phyloP scores from a whole-genome alignment of 2,797 vertebrate species.

The Sciurus carolinensis region DNA sequence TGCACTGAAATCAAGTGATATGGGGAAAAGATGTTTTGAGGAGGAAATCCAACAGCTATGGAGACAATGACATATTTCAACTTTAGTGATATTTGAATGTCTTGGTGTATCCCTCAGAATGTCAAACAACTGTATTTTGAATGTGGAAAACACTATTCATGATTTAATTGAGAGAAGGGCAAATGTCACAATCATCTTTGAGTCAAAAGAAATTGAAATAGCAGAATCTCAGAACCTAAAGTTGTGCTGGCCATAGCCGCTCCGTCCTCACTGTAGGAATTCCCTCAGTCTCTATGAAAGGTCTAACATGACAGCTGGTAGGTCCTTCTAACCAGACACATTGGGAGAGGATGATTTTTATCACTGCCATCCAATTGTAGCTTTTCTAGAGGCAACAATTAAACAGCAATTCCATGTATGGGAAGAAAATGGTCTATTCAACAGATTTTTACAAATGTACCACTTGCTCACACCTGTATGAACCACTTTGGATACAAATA shows the following conservation, averaged over 20 bases:
- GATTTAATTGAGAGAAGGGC: not conserved
- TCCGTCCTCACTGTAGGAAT: not conserved
- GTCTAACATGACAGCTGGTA: not conserved
- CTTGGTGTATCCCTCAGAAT: not conserved
- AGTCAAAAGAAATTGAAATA: constrained; percentile 24
- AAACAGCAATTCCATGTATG: constrained; percentile 47
- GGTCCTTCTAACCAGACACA: not conserved
- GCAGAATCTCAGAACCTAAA: not conserved
- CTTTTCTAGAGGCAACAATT: constrained; percentile 59
- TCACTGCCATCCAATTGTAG: not conserved
- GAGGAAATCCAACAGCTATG: constrained; percentile 26
- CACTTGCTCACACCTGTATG: constrained; percentile 77
- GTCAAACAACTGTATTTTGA: not conserved
- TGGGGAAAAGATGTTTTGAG: constrained; percentile 16
- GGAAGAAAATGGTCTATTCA: constrained; percentile 69
- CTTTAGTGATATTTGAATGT: not conserved
- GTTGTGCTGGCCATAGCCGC: not conserved
- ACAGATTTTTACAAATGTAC: constrained; percentile 53
- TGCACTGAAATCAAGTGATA: not conserved
- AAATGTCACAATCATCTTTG: not conserved
- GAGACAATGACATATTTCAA: not conserved
- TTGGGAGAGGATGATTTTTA: not conserved
- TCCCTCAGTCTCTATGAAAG: not conserved
- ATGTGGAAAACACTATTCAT: not conserved
- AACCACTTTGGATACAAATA: constrained; percentile 74